Base-by-base conservation (phyloP, 2,113 vertebrate genomes). In the Cebus imitator region DNA sequence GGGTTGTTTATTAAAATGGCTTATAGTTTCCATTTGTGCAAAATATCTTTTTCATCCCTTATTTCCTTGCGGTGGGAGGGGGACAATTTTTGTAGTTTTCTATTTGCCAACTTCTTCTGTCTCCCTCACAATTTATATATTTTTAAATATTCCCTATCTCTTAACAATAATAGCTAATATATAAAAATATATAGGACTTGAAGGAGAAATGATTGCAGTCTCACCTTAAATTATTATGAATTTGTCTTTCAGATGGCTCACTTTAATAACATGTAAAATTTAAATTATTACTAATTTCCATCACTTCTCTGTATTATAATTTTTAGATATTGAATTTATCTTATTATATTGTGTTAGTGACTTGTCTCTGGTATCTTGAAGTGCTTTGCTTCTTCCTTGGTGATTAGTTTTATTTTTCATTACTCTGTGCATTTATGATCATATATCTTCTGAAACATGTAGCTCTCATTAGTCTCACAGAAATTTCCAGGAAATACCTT, bases 361-460 rank as follows among this genome's bases (percentile, higher is more conserved):
- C 25, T 45, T 93, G 14, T 64, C 89, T 89, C 32, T 9, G 83
- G 2, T 73, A 79, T 90, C 20, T 64, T 72, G 13, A 35, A 10
- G 61, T 61, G 13, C 7, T 86, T 87, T 61, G 13, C 7, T 86
- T 87, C n/a, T 52, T 61, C 83, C 35, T 88, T 80, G 11, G 12
- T 0, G 75, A 40, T 90, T 91, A 57, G 86, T 81, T 79, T 70
- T 83, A 68, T 83, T 94, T 92, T 72, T 93, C 40, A 73, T 94
- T 85, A 85, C 52, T 85, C 4, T 91, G 72, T 87, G 23, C 27
- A 75, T 76, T 40, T 57, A 57, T 78, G 12, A 68, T 87, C 10
- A 91, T 50, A 21, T 52, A 57, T 94, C 52, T 94, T 88, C 72
- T 88, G 35, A 10, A 89, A 94, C 7, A 86, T 68, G 8, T 68